Conservation (phyloP, 2,797 vertebrate species). For the Gallirallus australis region DNA sequence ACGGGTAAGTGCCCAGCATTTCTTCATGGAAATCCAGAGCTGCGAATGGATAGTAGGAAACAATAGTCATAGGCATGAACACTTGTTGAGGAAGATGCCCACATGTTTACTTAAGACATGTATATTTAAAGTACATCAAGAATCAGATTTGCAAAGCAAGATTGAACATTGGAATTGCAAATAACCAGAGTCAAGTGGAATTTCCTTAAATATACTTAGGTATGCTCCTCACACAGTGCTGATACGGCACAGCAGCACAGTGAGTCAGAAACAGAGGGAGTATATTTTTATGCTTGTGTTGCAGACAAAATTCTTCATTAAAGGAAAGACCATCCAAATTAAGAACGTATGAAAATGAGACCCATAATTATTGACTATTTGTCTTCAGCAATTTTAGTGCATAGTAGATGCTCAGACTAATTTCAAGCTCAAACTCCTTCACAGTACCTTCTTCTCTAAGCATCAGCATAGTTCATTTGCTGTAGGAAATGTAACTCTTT, state of each 20-base stretch:
- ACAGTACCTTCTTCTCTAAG: not conserved
- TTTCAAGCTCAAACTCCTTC: not conserved
- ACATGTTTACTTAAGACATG: not conserved
- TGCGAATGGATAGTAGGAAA: not conserved
- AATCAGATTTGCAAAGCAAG: not conserved
- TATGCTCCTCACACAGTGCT: not conserved
- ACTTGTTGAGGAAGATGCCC: not conserved
- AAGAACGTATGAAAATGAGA: not conserved
- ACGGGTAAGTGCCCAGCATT: not conserved
- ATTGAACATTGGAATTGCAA: not conserved
- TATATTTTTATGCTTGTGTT: not conserved
- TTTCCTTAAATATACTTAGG: not conserved
- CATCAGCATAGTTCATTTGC: not conserved
- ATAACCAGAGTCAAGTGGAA: not conserved
- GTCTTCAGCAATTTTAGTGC: not conserved
- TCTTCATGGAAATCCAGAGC: not conserved
- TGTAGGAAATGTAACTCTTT: not conserved
- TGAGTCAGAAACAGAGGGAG: not conserved
- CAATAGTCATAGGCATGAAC: not conserved
- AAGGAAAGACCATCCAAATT: not conserved
- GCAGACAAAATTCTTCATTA: not conserved
- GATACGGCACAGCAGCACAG: not conserved
- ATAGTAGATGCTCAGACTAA: not conserved
- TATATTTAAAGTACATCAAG: not conserved
- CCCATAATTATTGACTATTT: not conserved